These are phyloP conservation scores for Hippocampus mohnikei DNA, from an alignment of 2,113 vertebrate genomes.

Conservation along the genomic window DNA sequence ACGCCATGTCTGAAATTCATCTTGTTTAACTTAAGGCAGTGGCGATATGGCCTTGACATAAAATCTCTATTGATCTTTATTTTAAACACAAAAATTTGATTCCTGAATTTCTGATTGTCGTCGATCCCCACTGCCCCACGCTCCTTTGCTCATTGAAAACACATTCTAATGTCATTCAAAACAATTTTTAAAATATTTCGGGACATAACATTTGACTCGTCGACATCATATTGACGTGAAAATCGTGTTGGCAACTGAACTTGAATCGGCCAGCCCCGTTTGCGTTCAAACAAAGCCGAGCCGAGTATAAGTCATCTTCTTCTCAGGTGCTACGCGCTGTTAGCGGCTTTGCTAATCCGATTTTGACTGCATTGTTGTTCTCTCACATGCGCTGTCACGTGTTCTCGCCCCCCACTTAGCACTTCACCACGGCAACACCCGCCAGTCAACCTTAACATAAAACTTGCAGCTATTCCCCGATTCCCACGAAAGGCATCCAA, in stretches of 20 bases:
- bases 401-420: neutral
- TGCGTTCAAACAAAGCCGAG: neutral
- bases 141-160: neutral
- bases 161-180: too few species aligned
- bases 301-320: neutral
- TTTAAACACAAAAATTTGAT: too few species aligned
- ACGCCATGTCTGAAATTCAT: neutral
- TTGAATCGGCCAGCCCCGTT: neutral
- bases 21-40: neutral
- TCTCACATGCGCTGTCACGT: neutral
- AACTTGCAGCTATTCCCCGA: conserved; percentile 77
- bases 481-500: conserved; percentile 79
- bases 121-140: too few species aligned
- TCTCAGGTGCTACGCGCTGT: neutral
- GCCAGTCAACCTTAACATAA: conserved; percentile 40
- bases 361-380: conserved; percentile 27
- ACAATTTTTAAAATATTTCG: too few species aligned
- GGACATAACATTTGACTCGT: too few species aligned
- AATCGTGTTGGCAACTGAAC: neutral
- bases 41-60: neutral
- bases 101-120: too few species aligned
- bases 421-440: neutral
- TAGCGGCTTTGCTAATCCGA: conserved; percentile 15
- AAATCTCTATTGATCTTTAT: neutral
- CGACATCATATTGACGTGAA: too few species aligned